These are phyloP conservation scores for Caenorhabditis becei DNA, from an alignment of 2,888 invertebrate species.

Conservation along the genomic window DNA sequence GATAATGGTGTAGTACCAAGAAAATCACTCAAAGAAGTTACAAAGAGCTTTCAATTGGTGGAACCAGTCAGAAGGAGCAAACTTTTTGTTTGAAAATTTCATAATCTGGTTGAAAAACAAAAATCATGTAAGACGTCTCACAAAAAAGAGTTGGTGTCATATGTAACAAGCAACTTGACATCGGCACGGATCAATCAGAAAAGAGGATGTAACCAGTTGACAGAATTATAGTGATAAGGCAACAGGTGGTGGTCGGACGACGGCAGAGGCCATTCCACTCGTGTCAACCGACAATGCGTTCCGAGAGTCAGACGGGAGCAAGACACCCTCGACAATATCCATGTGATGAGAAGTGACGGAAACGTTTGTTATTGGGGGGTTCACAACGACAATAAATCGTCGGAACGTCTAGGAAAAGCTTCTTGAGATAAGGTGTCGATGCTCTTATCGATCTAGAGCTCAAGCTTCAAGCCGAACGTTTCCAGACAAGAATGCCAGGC, in stretches of 20 bases:
- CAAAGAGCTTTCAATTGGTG: too few relatives aligned
- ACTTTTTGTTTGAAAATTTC: background rate
- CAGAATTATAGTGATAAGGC: slow-evolving; percentile 40
- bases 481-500: slow-evolving; percentile 34
- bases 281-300: slow-evolving; percentile 53
- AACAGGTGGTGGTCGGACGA: slow-evolving; percentile 47
- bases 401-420: slow-evolving; percentile 24
- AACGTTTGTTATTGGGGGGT: slow-evolving; percentile 43
- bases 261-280: slow-evolving; percentile 15
- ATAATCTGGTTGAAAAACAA: slow-evolving; percentile 1
- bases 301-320: slow-evolving; percentile 21
- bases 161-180: slow-evolving; percentile 49
- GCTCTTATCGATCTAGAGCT: background rate
- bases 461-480: slow-evolving; percentile 5
- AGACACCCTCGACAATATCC: slow-evolving; percentile 10
- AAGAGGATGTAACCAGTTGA: slow-evolving; percentile 52
- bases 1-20: background rate
- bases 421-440: slow-evolving; percentile 3
- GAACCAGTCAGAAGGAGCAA: too few relatives aligned
- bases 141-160: slow-evolving; percentile 50
- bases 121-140: slow-evolving; percentile 16
- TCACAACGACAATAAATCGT: slow-evolving; percentile 32
- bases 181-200: slow-evolving; percentile 53
- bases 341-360: slow-evolving; percentile 48
- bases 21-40: background rate